These are phyloP conservation scores for Ephialtes manifestator DNA, from an alignment of 2,888 invertebrate species.

Conservation along the genomic window DNA sequence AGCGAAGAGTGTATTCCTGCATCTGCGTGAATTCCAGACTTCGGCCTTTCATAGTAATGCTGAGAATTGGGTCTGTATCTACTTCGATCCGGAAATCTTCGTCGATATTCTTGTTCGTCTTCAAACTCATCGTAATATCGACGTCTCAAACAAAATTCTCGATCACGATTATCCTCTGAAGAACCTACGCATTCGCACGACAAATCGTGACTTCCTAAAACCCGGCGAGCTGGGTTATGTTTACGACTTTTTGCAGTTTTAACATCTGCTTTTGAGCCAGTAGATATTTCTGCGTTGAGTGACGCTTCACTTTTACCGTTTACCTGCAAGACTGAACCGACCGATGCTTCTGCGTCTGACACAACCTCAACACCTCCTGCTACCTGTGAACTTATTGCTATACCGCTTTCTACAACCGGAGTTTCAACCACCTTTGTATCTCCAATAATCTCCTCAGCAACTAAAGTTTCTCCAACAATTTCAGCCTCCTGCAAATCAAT, in stretches of 20 bases:
- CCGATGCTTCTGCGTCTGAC: neutral
- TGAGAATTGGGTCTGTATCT: neutral
- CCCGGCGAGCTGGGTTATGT: neutral
- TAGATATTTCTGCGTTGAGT: conserved; percentile 7
- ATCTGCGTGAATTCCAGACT: conserved; percentile 7
- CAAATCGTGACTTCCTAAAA: neutral
- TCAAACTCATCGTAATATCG: conserved; percentile 6
- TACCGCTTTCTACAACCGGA: neutral
- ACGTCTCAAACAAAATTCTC: neutral
- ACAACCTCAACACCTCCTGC: neutral
- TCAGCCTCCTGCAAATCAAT: neutral
- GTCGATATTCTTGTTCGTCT: neutral
- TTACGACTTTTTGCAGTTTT: neutral
- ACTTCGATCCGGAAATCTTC: neutral
- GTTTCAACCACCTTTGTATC: neutral
- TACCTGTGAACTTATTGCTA: neutral
- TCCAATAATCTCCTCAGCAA: neutral
- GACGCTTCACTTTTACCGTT: neutral
- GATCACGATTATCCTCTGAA: neutral
- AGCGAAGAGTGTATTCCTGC: neutral
- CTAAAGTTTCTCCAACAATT: neutral
- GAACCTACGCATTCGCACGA: neutral
- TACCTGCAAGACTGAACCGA: conserved; percentile 13
- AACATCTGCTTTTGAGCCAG: neutral
- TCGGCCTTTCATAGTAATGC: neutral